These are phyloP conservation scores for Melanocharis versteri DNA, from an alignment of 2,113 vertebrate species.

Conservation along the genomic window DNA sequence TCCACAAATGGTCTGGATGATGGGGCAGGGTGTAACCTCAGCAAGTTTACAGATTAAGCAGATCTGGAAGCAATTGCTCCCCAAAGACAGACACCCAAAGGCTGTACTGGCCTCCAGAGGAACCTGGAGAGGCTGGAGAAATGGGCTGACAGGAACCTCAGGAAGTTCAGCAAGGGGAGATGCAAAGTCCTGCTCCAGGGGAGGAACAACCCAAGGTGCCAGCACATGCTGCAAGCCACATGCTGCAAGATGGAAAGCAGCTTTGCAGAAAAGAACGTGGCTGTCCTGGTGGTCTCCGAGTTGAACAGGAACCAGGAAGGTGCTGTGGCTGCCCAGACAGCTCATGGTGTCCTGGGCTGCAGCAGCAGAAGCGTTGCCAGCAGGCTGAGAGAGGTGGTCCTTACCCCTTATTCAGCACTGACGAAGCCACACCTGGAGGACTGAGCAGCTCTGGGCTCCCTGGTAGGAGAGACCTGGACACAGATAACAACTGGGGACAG, in stretches of 20 bases:
- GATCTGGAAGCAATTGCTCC: background rate
- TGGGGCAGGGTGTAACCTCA: background rate
- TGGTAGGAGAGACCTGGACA: background rate
- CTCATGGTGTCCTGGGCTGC: background rate
- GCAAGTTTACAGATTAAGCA: background rate
- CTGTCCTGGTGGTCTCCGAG: background rate
- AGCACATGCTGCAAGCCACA: background rate
- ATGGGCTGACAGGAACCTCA: background rate
- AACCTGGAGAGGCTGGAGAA: background rate
- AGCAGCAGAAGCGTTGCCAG: background rate
- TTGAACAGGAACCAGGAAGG: background rate
- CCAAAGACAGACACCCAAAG: too few relatives aligned
- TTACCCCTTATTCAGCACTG: background rate
- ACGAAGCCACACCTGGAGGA: background rate
- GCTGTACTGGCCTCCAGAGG: background rate
- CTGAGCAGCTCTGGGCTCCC: background rate
- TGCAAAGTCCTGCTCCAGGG: background rate
- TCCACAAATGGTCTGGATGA: fast-evolving
- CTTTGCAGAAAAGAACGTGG: background rate
- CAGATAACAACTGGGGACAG: background rate
- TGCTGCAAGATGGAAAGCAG: background rate
- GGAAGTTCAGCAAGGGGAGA: background rate
- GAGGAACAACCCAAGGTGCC: background rate
- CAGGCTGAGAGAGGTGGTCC: background rate
- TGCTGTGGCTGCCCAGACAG: background rate